Conservation (phyloP, 2,888 invertebrate genomes). For the Drosophila neoperkinsi region DNA sequence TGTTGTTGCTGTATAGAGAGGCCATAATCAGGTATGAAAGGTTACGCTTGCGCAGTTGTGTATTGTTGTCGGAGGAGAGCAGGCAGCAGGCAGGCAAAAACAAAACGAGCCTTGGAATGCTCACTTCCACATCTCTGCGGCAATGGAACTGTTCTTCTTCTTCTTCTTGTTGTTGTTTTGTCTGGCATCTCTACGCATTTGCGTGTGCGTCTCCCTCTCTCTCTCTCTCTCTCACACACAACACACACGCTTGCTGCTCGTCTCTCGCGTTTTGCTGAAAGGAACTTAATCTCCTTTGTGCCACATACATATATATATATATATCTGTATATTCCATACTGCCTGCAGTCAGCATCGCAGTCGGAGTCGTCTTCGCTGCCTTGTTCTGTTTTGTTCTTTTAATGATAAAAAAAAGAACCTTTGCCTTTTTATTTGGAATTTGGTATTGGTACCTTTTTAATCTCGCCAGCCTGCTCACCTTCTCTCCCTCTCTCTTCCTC, state of each 20-base stretch:
- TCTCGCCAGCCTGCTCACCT: conserved; percentile 39
- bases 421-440: conserved; percentile 80
- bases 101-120: conserved; percentile 63
- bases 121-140: conserved; percentile 54
- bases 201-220: conserved; percentile 40
- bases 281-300: conserved; percentile 82
- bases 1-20: conserved; percentile 21
- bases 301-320: conserved; percentile 42
- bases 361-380: conserved; percentile 28
- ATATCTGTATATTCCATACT: conserved; percentile 34
- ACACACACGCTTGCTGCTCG: not conserved
- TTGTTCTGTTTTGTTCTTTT: conserved; percentile 66
- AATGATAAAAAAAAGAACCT: conserved; percentile 78
- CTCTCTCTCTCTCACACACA: not conserved
- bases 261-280: conserved; percentile 35
- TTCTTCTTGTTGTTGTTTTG: conserved; percentile 7
- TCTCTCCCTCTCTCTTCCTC: conserved; percentile 3
- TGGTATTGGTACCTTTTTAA: conserved; percentile 81
- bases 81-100: conserved; percentile 16
- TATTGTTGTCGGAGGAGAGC: conserved; percentile 48
- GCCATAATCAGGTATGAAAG: conserved; percentile 78
- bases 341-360: conserved; percentile 25
- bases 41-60: conserved; percentile 77
- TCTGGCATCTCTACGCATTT: conserved; percentile 60
- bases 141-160: conserved; percentile 35